Evolutionary conservation across 92 coral and sea anemone species (phyloP), one percentile per base, ranked within the genome.

Genomic region (Parazoanthus swiftii): DNA sequence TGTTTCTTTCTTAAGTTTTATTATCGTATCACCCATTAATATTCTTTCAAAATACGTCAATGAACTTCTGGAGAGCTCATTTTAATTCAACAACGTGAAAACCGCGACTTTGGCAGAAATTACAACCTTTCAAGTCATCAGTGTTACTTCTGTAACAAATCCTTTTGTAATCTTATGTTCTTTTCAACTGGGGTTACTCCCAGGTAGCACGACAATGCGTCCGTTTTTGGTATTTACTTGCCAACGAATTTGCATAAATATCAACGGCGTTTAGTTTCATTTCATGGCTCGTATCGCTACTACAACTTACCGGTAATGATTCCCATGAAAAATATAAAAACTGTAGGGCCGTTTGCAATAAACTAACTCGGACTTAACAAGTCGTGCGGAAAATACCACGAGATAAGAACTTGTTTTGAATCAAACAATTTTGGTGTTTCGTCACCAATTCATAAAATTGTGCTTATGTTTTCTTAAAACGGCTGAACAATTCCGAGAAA

Each of bases 11-110:
- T 70, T 2, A 18, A 46, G 36, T 44, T 84, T 70, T 84, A 84
- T 84, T 84, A 71, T 81, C 23, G 63, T 68, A 38, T 46, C 76
- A 66, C 76, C 86, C 76, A 39, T 63, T 82, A 65, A 82, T 66
- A 67, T 70, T 71, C 37, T 35, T 72, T 70, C 87, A 84, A 84
- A 84, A 84, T 44, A 70, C 79, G 78, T 46, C 56, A 82, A 18
- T 43, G n/a, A 80, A 56, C 39, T 56, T 35, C 6, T 50, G 5
- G 66, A 51, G 15, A 13, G 66, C 33, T 58, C 66, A 58, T 14
- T 58, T 48, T 1, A 58, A 6, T 58, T 63, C n/a, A 18, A 11
- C 20, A 63, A 63, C 68, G 68, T 20, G 68, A 63, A 63, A 63
- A 63, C 70, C 26, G 70, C 20, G 70, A 63, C 70, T 63, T 21